These are phyloP conservation scores for Diadegma fenestrale DNA, from an alignment of 2,888 invertebrate genomes.

Conservation along the genomic window DNA sequence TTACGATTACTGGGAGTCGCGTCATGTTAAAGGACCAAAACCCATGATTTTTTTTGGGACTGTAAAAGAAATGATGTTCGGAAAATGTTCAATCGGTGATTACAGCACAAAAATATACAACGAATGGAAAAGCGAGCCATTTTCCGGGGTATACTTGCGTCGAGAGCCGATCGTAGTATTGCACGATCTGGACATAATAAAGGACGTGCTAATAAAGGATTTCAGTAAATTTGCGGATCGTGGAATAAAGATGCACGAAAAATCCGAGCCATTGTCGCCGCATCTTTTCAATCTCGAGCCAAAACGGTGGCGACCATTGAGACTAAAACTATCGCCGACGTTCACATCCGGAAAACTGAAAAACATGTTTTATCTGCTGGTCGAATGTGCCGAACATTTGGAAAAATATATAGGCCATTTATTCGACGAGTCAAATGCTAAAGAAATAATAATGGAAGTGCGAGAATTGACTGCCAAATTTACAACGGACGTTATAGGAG, in stretches of 20 bases:
- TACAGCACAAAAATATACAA: slow-evolving; percentile 54
- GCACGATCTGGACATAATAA: slow-evolving; percentile 64
- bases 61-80: slow-evolving; percentile 71
- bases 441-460: slow-evolving; percentile 71
- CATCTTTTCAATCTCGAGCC: slow-evolving; percentile 82
- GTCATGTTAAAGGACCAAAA: slow-evolving; percentile 80
- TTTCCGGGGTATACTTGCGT: slow-evolving; percentile 82
- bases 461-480: slow-evolving; percentile 82
- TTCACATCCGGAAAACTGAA: slow-evolving; percentile 86
- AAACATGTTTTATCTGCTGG: slow-evolving; percentile 84
- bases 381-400: slow-evolving; percentile 81
- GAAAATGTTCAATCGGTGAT: slow-evolving; percentile 50
- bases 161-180: slow-evolving; percentile 56
- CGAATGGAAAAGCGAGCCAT: slow-evolving; percentile 59
- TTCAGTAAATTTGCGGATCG: slow-evolving; percentile 66
- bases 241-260: slow-evolving; percentile 51
- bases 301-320: slow-evolving; percentile 84
- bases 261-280: slow-evolving; percentile 79
- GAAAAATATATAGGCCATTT: slow-evolving; percentile 35
- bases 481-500: slow-evolving; percentile 85
- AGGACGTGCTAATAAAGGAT: slow-evolving; percentile 66
- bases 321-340: slow-evolving; percentile 84
- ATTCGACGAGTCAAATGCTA: neutral
- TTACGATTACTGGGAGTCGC: slow-evolving; percentile 83
- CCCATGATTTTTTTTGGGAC: slow-evolving; percentile 82